Evolutionary conservation across 2,113 vertebrate genomes (phyloP).

Genomic region (Callorhinus ursinus): DNA sequence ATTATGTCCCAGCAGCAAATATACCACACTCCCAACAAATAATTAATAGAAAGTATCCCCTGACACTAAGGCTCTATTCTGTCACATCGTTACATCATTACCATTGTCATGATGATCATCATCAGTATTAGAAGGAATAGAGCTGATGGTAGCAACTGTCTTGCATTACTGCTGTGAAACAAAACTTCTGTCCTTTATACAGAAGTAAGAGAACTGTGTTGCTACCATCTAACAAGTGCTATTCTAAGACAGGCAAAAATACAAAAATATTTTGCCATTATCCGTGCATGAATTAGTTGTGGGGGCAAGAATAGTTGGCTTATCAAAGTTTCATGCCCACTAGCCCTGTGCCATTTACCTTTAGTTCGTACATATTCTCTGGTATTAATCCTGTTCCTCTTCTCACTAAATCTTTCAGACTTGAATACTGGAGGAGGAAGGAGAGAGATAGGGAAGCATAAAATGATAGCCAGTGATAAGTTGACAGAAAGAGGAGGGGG

Average conservation of each 20-base stretch:
- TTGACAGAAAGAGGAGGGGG: background rate
- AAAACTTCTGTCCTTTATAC: background rate
- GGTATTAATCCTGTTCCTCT: background rate
- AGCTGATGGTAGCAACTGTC: background rate
- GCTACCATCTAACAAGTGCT: background rate
- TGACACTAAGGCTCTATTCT: background rate
- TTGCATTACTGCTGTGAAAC: background rate
- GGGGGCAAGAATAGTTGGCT: background rate
- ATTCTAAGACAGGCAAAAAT: background rate
- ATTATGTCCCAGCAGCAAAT: background rate
- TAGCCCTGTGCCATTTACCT: background rate
- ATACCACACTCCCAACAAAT: background rate
- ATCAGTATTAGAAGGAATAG: rapidly evolving
- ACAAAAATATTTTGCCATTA: background rate
- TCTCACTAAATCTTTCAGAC: background rate
- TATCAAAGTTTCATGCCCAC: background rate
- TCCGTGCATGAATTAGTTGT: background rate
- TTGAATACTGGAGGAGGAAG: background rate
- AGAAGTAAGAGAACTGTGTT: background rate
- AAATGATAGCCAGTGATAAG: background rate
- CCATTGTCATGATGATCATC: background rate
- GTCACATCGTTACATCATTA: background rate
- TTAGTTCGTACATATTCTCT: background rate
- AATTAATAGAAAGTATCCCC: background rate
- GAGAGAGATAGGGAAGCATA: background rate